Base-by-base conservation (phyloP, 1,140 invertebrate species). In the Cheumatopsyche charites region DNA sequence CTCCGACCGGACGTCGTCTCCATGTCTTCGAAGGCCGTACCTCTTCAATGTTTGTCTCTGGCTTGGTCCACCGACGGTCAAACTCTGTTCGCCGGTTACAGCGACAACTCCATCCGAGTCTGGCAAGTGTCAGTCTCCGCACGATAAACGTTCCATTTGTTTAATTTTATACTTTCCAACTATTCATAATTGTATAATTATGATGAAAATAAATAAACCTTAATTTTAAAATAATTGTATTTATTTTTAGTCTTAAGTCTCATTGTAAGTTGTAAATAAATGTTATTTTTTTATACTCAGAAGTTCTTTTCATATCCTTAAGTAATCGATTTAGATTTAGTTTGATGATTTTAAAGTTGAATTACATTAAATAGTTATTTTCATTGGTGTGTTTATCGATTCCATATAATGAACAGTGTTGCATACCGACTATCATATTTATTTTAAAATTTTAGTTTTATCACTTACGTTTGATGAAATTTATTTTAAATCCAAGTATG, bases 1-100 rank as follows among this genome's bases (percentile, higher is more conserved):
- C 87, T 99, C 52, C 93, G 93, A 80, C 95, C 96, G 13, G 97
- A 99, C 80, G 92, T 98, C 77, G 91, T 97, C 70, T 88, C 87
- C 26, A 87, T 88, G 36, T 89, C 86, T 4, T 87, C 87, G 62
- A 96, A 96, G 82, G 90, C 93, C 69, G 94, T 96, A 77, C 93
- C 94, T 77, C 96, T 97, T 36, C 92, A 98, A 80, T 99, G 98
- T 85, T 88, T 98, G 65, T 99, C 96, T 12, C 87, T 99, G 77
- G 97, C 98, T 6, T 99, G 98, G 98, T 99, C 97, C 71, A 95
- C 94, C 63, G 98, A 99, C 86, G 98, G 98, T 75, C 96, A 99
- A 85, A 99, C 97, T 42, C 86, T 99, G 73, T 99, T 98, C 83
- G 97, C 98, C 83, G 98, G 98, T 61, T 99, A 99, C 86, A 97